These are phyloP conservation scores for Temnothorax nylanderi DNA, from an alignment of 1,140 invertebrate genomes.

Conservation along the genomic window DNA sequence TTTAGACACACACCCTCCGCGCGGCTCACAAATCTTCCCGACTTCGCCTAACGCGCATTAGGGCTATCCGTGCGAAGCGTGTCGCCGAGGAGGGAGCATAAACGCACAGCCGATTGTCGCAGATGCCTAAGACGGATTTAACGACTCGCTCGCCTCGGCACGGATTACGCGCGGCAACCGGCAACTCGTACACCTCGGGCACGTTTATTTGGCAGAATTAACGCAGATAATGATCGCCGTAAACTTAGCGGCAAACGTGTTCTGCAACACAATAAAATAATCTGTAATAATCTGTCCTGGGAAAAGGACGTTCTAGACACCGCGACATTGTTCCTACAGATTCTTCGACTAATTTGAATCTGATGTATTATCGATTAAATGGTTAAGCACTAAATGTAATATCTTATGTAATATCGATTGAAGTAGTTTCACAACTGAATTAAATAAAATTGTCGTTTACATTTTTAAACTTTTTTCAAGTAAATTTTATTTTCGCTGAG, in stretches of 20 bases:
- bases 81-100: constrained; percentile 43
- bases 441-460: not conserved
- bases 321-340: not conserved
- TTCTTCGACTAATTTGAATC: not conserved
- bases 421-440: not conserved
- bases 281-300: not conserved
- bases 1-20: constrained; percentile 69
- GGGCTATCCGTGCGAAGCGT: constrained; percentile 24
- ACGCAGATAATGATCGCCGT: constrained; percentile 33
- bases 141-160: constrained; percentile 48
- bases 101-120: constrained; percentile 61
- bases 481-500: not conserved
- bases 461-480: not conserved
- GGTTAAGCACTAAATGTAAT: not conserved
- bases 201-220: constrained; percentile 50
- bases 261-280: constrained; percentile 5
- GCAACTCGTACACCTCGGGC: constrained; percentile 38
- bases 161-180: constrained; percentile 34
- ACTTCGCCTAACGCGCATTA: constrained; percentile 64
- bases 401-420: not conserved
- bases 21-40: constrained; percentile 74
- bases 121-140: constrained; percentile 63
- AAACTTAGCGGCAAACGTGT: constrained; percentile 15
- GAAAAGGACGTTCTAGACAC: not conserved
- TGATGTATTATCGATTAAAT: not conserved